phyloP scores from a whole-genome alignment of 2,888 invertebrate genomes.

The Aleiodes alternator region DNA sequence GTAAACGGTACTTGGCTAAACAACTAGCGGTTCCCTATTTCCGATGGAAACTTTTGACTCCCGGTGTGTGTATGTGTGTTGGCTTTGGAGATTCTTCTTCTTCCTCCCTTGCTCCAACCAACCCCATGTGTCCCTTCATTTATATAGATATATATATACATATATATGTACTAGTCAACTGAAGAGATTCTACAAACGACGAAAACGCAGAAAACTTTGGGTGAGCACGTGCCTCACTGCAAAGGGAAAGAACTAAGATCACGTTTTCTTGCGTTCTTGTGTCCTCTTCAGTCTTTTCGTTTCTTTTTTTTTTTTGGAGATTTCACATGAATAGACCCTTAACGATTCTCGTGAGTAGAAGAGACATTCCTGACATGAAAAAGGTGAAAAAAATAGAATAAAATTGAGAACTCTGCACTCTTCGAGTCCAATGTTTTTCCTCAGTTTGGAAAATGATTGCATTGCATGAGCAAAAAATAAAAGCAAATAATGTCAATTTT shows the following conservation, averaged over 20 bases:
- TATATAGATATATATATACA: slow-evolving; percentile 33
- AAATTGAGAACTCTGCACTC: slow-evolving; percentile 1
- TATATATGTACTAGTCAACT: slow-evolving; percentile 31
- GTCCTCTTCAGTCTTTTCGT: slow-evolving; percentile 30
- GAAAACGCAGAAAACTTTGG: slow-evolving; percentile 45
- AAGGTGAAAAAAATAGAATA: neutral
- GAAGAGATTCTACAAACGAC: slow-evolving; percentile 38
- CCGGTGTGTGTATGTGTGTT: slow-evolving; percentile 8
- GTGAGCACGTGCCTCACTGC: slow-evolving; percentile 29
- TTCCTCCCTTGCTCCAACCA: neutral
- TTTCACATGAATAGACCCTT: slow-evolving; percentile 55
- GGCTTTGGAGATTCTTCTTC: slow-evolving; percentile 32
- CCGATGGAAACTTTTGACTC: slow-evolving; percentile 46
- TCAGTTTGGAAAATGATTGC: too few species aligned
- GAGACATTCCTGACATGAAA: slow-evolving; percentile 26
- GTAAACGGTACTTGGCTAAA: slow-evolving; percentile 37
- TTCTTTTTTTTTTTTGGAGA: slow-evolving; percentile 20
- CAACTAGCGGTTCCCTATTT: slow-evolving; percentile 30
- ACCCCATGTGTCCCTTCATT: slow-evolving; percentile 30
- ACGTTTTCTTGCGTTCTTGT: slow-evolving; percentile 30
- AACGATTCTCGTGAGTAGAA: slow-evolving; percentile 51
- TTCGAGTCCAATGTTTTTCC: too few species aligned
- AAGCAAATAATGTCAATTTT: neutral
- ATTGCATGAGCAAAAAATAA: neutral
- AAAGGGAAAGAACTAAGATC: slow-evolving; percentile 31